Evolutionary conservation across 2,888 invertebrate species (phyloP).

Genomic region (Micropterix aruncella): DNA sequence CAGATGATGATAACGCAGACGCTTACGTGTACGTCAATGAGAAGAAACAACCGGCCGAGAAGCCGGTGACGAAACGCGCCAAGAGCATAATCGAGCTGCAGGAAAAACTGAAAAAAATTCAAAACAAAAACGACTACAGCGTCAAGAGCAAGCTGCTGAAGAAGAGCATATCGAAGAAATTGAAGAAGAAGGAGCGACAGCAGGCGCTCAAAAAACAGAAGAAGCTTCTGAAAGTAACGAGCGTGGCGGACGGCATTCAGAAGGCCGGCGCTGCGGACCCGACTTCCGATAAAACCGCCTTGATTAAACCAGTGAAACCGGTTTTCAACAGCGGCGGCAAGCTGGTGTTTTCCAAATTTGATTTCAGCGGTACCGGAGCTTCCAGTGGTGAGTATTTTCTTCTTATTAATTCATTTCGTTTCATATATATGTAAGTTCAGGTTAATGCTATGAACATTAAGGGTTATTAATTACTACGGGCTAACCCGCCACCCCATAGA

Average conservation of each 20-base stretch:
- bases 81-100: constrained; percentile 49
- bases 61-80: constrained; percentile 26
- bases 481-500: no score
- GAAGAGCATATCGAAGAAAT: constrained; percentile 49
- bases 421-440: no score
- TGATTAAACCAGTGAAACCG: constrained; percentile 42
- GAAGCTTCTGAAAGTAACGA: constrained; percentile 19
- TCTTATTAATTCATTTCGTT: constrained; percentile 1
- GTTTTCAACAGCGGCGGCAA: constrained; percentile 75
- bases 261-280: constrained; percentile 22
- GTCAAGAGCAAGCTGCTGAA: constrained; percentile 52
- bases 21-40: background rate
- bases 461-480: no score
- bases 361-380: constrained; percentile 61
- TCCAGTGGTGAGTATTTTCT: constrained; percentile 26
- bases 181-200: constrained; percentile 51
- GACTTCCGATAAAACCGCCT: constrained; percentile 15
- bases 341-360: constrained; percentile 86
- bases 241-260: constrained; percentile 13
- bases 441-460: no score
- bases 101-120: constrained; percentile 45
- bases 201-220: constrained; percentile 35
- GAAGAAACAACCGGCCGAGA: background rate
- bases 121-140: constrained; percentile 42
- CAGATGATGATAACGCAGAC: background rate